Evolutionary conservation across 64 coral and sea anemone genomes (phyloP), one percentile per base, ranked within the genome.

Genomic region (Acropora yongei): DNA sequence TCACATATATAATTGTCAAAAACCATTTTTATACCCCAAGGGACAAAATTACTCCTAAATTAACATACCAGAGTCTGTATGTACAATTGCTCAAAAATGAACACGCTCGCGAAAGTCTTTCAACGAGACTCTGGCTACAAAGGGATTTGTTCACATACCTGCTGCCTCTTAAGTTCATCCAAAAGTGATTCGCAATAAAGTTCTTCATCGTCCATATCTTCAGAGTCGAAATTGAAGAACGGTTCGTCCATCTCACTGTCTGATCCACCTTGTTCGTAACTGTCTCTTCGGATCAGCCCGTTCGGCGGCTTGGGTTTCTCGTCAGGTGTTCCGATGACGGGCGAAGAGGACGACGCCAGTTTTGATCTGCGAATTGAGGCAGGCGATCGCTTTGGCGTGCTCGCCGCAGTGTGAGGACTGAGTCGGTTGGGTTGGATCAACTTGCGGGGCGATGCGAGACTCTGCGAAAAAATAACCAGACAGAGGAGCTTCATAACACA

Each of bases 121-220:
- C 68, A 17, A 19, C 18, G 13, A 71, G 39, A 39, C 1, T 71
- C 61, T 41, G 6, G 39, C 66, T 41, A 44, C 4, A 16, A 74
- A 86, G 3, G 14, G 19, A 49, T n/a, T 73, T 74, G 7, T 73
- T 12, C 48, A 19, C 75, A 3, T 61, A 97, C 95, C 95, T 99
- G 97, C 10, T 96, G 91, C 49, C 96, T 96, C 40, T 96, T 99
- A 8, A 99, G 76, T 17, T 99, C 97, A 17, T 99, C 97, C 88
- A 90, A 91, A 11, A 99, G 76, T 10, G 97, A 84, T 19, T 96
- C 97, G 73, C 82, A 46, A 80, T 96, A 99, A 72, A 96, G 69
- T 78, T 99, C 97, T 50, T 99, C 97, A 20, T 92, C 97, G 49
- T 96, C 97, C 55, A 57, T 88, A 20, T 91, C 88, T 9, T 95